Conservation (phyloP, 2,113 vertebrate genomes). For the Furnarius figulus region DNA sequence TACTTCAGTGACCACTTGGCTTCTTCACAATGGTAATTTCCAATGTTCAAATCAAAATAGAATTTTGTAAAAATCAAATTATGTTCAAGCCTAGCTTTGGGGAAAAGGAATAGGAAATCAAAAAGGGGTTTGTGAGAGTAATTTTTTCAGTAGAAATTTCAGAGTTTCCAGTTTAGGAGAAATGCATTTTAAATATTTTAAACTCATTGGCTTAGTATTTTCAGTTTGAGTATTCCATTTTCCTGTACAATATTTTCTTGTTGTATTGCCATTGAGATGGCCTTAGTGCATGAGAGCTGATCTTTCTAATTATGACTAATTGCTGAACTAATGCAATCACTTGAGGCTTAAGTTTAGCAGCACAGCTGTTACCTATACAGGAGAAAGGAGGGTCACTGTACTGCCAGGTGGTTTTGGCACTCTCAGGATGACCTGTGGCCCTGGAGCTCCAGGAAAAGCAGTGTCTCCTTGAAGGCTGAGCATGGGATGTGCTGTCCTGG, state of each 20-base stretch:
- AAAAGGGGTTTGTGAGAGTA: not conserved
- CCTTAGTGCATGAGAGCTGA: not conserved
- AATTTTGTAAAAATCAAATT: not conserved
- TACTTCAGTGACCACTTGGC: not conserved
- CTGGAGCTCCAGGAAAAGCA: not conserved
- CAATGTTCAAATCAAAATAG: not conserved
- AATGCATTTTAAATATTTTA: not conserved
- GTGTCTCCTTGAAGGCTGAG: too few relatives aligned
- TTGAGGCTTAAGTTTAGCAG: not conserved
- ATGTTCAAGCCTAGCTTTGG: not conserved
- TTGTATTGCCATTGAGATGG: not conserved
- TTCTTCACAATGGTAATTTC: not conserved
- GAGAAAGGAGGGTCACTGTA: not conserved
- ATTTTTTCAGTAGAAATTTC: not conserved
- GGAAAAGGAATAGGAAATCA: not conserved
- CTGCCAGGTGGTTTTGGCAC: not conserved
- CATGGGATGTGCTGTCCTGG: accelerated
- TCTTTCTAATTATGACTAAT: not conserved
- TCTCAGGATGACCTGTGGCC: not conserved
- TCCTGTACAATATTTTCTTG: not conserved
- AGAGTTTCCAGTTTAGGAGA: not conserved
- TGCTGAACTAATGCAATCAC: not conserved
- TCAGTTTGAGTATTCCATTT: not conserved
- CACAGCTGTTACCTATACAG: not conserved
- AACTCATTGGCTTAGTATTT: not conserved